Evolutionary conservation across 2,888 invertebrate genomes (phyloP).

Genomic region (Hypsopygia costalis): DNA sequence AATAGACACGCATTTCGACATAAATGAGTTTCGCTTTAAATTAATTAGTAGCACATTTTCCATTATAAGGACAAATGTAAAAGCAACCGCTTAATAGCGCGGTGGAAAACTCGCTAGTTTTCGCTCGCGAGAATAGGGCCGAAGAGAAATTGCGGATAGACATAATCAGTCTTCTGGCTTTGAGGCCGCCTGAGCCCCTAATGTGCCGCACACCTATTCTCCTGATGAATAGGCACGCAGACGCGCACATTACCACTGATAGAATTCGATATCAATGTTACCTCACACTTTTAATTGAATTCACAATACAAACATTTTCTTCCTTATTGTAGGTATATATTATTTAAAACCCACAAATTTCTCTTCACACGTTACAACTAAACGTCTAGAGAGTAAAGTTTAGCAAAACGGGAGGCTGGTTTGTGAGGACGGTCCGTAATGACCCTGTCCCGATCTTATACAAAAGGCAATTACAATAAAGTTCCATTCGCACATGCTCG

Average conservation of each 20-base stretch:
- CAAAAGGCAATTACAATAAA: constrained; percentile 81
- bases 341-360: constrained; percentile 22
- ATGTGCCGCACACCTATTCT: constrained; percentile 69
- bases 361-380: constrained; percentile 30
- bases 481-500: constrained; percentile 78
- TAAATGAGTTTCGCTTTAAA: constrained; percentile 80
- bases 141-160: constrained; percentile 80
- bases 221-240: constrained; percentile 71
- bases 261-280: constrained; percentile 47
- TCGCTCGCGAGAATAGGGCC: constrained; percentile 77
- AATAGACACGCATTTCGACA: constrained; percentile 78
- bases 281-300: constrained; percentile 33
- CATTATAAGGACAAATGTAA: constrained; percentile 81
- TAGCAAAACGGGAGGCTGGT: constrained; percentile 62
- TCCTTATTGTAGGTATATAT: constrained; percentile 8
- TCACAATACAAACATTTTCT: constrained; percentile 18
- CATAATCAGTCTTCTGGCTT: constrained; percentile 81
- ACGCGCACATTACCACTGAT: constrained; percentile 50
- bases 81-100: constrained; percentile 80
- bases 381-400: constrained; percentile 56
- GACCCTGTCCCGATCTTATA: constrained; percentile 74
- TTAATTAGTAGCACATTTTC: constrained; percentile 81
- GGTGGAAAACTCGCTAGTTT: constrained; percentile 81
- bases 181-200: constrained; percentile 74
- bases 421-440: constrained; percentile 68